Conservation (phyloP, 2,888 invertebrate genomes). For the Globia sparganii region DNA sequence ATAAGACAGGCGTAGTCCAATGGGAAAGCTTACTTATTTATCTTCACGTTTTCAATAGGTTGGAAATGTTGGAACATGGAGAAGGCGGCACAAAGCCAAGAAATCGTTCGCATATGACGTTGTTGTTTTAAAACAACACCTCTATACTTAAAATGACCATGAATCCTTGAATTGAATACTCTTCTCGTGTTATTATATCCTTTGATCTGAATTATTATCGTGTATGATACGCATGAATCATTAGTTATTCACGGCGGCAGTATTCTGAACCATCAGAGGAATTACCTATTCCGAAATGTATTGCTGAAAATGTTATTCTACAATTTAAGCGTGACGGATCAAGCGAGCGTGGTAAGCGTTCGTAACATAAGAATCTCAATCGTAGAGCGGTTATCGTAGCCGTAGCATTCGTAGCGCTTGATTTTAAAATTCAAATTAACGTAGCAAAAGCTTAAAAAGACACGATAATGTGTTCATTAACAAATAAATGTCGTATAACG, state of each 20-base stretch:
- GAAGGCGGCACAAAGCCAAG: constrained; percentile 72
- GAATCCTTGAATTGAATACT: constrained; percentile 58
- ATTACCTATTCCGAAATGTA: constrained; percentile 46
- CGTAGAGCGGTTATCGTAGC: neutral
- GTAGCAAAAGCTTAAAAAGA: constrained; percentile 17
- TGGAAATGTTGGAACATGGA: constrained; percentile 50
- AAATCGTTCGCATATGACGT: constrained; percentile 65
- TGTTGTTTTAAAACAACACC: constrained; percentile 57
- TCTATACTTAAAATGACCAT: constrained; percentile 57
- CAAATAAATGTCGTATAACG: constrained; percentile 41
- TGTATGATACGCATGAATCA: constrained; percentile 57
- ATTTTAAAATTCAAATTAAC: neutral
- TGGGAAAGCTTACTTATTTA: constrained; percentile 71
- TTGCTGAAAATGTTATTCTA: constrained; percentile 51
- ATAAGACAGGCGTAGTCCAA: constrained; percentile 65
- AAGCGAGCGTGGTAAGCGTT: constrained; percentile 27
- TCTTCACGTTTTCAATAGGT: constrained; percentile 64
- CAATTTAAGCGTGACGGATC: constrained; percentile 46
- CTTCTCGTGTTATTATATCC: constrained; percentile 48
- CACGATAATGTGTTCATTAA: constrained; percentile 48
- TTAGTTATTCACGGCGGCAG: constrained; percentile 9
- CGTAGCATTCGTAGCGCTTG: constrained; percentile 7
- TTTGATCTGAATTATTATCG: constrained; percentile 65
- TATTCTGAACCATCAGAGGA: constrained; percentile 25
- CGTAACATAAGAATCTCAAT: constrained; percentile 34